Base-by-base conservation (phyloP, 1,140 invertebrate genomes). In the Macrostomum lignano region DNA sequence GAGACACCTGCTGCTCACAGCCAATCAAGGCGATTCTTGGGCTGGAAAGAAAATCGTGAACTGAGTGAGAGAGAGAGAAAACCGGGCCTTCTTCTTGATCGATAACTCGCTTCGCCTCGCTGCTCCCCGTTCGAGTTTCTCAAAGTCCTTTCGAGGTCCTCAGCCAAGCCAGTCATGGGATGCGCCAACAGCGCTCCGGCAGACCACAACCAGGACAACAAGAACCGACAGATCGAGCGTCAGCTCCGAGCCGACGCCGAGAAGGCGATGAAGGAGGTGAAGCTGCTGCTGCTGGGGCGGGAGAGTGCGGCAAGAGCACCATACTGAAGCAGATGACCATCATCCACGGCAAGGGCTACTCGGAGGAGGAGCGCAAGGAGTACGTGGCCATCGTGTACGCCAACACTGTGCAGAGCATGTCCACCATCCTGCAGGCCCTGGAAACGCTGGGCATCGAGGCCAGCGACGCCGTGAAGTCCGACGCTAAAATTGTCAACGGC, bases 381-480 rank as follows among this genome's bases (percentile, higher is more conserved):
- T 91, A 86, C 51, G 67, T 72, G 41, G 76, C 77, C 7, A 81
- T 91, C 28, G 79, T 65, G 4, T 96, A 96, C 67, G 88, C 79
- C 65, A 98, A 98, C 65, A 96, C 88, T 50, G 93, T 96, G 59
- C 91, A 98, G 68, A 96, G 86, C 40, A 67, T 98, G 59, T 84
- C 94, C 47, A 88, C 91, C 55, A 96, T 98, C 62, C 69, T 98
- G 46, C 69, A 84, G 56, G 86, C 91, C 46, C 96, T 96, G 91
- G 81, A 81, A 46, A 93, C 79, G 61, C 68, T 98, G 46, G 75
- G 75, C 53, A 91, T 98, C 58, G 96, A 88, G 64, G 60, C 55
- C 23, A 49, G 55, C 38, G 49, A 70, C 76, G 47, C 17, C 5
- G n/a, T n/a, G n/a, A 11, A 4, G 4, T 15, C 14, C 9, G 19